Conservation (phyloP, 2,888 invertebrate genomes). For the Acleris emargana region DNA sequence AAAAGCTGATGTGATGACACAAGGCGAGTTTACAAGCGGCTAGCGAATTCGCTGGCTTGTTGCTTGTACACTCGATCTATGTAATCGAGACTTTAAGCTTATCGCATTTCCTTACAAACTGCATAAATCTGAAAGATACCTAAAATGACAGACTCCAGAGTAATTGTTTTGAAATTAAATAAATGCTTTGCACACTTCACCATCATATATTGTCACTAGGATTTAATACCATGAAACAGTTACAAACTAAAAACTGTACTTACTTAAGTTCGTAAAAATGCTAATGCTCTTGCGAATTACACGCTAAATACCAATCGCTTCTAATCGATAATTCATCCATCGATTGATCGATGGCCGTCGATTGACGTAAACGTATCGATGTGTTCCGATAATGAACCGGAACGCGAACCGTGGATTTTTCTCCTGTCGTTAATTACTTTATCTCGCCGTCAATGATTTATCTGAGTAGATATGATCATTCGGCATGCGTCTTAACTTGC, state of each 20-base stretch:
- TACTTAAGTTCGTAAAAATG: neutral
- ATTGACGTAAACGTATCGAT: slow-evolving; percentile 26
- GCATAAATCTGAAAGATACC: no score
- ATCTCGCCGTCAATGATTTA: slow-evolving; percentile 32
- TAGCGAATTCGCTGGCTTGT: no score
- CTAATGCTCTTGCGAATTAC: slow-evolving; percentile 17
- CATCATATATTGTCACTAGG: no score
- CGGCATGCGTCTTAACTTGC: slow-evolving; percentile 16
- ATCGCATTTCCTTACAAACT: no score
- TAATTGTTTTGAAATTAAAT: no score
- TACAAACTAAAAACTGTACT: neutral
- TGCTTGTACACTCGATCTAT: no score
- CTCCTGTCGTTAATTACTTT: slow-evolving; percentile 35
- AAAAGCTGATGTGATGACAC: no score
- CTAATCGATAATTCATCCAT: slow-evolving; percentile 26
- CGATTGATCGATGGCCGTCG: slow-evolving; percentile 30
- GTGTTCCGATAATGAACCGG: slow-evolving; percentile 28
- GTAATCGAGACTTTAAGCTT: no score
- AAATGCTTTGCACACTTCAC: no score
- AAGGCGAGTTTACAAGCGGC: no score
- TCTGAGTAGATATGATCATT: slow-evolving; percentile 30
- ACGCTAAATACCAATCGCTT: slow-evolving; percentile 11
- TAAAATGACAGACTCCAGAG: no score
- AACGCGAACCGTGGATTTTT: slow-evolving; percentile 23
- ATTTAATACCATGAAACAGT: neutral